Base-by-base conservation (phyloP, 2,113 vertebrate genomes). In the Puma concolor region DNA sequence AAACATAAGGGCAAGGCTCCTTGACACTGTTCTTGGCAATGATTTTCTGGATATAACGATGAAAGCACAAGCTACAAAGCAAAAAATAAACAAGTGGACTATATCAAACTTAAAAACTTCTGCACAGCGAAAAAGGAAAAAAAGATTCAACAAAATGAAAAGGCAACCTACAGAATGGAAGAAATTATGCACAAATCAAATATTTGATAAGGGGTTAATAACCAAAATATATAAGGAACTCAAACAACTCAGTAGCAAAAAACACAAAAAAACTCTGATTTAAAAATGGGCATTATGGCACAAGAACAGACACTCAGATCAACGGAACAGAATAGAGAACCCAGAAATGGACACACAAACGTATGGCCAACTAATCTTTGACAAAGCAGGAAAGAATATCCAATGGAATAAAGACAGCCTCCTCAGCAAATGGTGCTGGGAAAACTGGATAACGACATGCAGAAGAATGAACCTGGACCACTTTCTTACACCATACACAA, bases 171-270 rank as follows among this genome's bases (percentile, higher is more conserved):
- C 21, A 14, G 33, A 89, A 91, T 19, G 36, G 33, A 71, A 91
- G 50, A 44, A 41, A 91, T 50, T 33, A 72, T 7, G 8, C 84
- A 33, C 33, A 91, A 92, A 60, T 54, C 50, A 79, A 16, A 12
- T 64, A n/a, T 76, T 36, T n/a, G 23, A 95, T 44, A 60, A 69
- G 29, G 21, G 23, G 13, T 31, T 91, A 60, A 69, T 79, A 91
- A 38, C 33, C 71, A 91, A 95, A 91, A 85, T 60, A 91, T 69
- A 91, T 38, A 89, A 89, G 36, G 71, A 85, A 57, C 12, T 52
- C 76, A 88, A 41, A 67, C 6, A 54, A 48, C 17, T 91, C 88
- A 48, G 23, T 1, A 69, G 48, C 69, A 77, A 89, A 95, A 50
- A 52, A 50, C 60, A n/a, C 48, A 17, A 52, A 29, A 48, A 7